These are phyloP conservation scores for Nesometra sesokonis DNA, from an alignment of 35 echinoderm and acorn worm species.

Conservation along the genomic window DNA sequence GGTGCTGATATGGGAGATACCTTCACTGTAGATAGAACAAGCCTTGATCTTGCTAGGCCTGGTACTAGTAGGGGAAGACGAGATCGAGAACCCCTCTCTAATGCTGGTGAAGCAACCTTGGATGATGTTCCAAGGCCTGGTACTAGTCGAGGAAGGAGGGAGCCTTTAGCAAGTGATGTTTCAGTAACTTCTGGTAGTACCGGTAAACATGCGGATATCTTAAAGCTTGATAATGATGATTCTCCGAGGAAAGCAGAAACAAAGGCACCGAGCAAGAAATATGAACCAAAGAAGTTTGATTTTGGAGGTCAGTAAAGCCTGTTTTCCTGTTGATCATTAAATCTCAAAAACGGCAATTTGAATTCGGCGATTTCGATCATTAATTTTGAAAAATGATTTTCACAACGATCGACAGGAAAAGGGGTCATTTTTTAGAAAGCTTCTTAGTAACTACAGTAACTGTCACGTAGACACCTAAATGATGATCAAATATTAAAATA, in stretches of 20 bases:
- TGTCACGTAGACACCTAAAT: too few relatives aligned
- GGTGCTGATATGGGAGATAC: background rate
- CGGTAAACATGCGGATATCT: background rate
- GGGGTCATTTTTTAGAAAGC: too few relatives aligned
- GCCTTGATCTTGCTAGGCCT: background rate
- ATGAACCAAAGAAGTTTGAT: constrained; percentile 39
- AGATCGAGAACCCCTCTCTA: background rate
- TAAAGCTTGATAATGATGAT: background rate
- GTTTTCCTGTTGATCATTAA: background rate
- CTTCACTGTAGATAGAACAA: background rate
- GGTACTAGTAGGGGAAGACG: background rate
- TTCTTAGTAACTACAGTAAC: too few relatives aligned
- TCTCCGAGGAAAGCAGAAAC: background rate
- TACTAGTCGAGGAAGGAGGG: background rate
- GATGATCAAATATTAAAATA: too few relatives aligned
- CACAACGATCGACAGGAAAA: too few relatives aligned
- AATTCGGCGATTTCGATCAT: too few relatives aligned
- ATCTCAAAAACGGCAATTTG: background rate
- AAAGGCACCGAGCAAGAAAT: constrained; percentile 6
- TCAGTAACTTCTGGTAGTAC: background rate
- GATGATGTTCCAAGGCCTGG: background rate
- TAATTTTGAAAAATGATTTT: too few relatives aligned
- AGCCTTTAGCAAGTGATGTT: background rate
- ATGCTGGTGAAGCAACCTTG: background rate
- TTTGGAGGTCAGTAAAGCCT: constrained; percentile 45